Evolutionary conservation across 2,888 invertebrate species (phyloP).

Genomic region (Salticus scenicus): DNA sequence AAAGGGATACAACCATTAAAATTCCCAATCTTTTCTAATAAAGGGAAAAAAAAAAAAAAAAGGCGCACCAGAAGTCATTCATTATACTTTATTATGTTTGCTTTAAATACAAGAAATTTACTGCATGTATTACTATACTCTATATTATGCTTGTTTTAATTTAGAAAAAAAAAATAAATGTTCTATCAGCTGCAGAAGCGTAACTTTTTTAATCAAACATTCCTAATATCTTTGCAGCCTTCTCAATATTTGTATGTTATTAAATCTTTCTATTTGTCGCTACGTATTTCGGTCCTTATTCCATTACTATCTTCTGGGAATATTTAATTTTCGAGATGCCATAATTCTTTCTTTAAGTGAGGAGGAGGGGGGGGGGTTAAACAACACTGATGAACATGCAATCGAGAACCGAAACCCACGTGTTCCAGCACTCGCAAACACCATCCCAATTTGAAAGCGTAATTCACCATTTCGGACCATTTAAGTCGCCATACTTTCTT

Average conservation of each 20-base stretch:
- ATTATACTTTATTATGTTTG: background rate
- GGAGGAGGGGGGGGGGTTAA: background rate
- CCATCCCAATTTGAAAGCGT: background rate
- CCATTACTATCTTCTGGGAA: background rate
- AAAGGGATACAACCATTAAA: background rate
- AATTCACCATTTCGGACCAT: constrained; percentile 35
- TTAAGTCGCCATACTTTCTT: constrained; percentile 26
- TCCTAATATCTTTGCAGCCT: background rate
- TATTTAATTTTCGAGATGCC: constrained; percentile 4
- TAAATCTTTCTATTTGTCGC: constrained; percentile 7
- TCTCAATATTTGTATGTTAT: constrained; percentile 12
- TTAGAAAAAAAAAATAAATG: background rate
- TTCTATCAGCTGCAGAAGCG: background rate
- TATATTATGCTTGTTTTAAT: background rate
- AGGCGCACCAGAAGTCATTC: no score
- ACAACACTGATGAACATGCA: constrained; percentile 16
- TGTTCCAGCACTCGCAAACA: background rate
- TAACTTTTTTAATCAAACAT: constrained; percentile 6
- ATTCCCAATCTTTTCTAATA: background rate
- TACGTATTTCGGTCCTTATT: background rate
- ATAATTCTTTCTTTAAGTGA: background rate
- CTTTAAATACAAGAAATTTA: background rate
- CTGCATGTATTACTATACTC: background rate
- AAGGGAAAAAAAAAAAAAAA: background rate
- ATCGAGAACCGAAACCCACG: constrained; percentile 22